These are phyloP conservation scores for Mimumesa dahlbomi DNA, from an alignment of 2,888 invertebrate genomes.

Conservation along the genomic window DNA sequence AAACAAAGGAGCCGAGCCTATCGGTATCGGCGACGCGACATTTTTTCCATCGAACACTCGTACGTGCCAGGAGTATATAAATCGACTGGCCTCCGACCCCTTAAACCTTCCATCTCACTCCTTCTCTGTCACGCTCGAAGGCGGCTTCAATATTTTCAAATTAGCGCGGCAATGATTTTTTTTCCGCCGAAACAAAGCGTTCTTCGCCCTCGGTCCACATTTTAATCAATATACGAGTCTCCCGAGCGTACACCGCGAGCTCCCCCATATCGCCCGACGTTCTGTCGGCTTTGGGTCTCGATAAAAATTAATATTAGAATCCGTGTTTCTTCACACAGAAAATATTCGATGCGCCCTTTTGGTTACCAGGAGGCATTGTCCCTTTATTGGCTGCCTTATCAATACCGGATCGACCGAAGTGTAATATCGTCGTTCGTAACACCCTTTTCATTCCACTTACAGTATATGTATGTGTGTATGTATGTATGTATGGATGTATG, in stretches of 20 bases:
- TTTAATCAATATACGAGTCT: constrained; percentile 76
- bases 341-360: constrained; percentile 72
- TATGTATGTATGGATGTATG: too few species aligned
- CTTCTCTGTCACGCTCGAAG: constrained; percentile 28
- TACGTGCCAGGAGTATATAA: constrained; percentile 50
- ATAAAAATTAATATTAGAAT: constrained; percentile 79
- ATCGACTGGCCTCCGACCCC: constrained; percentile 31
- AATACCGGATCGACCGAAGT: constrained; percentile 23
- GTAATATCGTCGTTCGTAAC: constrained; percentile 58
- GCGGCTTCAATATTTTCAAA: constrained; percentile 75
- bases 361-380: constrained; percentile 59
- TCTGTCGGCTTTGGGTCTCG: constrained; percentile 69
- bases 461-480: constrained; percentile 1
- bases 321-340: constrained; percentile 77
- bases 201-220: constrained; percentile 74
- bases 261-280: constrained; percentile 65
- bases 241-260: constrained; percentile 45
- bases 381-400: constrained; percentile 64
- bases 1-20: constrained; percentile 58
- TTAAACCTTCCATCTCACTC: constrained; percentile 2
- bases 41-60: constrained; percentile 65
- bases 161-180: constrained; percentile 77
- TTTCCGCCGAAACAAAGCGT: constrained; percentile 73
- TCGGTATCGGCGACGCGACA: constrained; percentile 66
- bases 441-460: constrained; percentile 42